phyloP scores from a whole-genome alignment of 2,797 vertebrate genomes.

The Coregonus sp. region DNA sequence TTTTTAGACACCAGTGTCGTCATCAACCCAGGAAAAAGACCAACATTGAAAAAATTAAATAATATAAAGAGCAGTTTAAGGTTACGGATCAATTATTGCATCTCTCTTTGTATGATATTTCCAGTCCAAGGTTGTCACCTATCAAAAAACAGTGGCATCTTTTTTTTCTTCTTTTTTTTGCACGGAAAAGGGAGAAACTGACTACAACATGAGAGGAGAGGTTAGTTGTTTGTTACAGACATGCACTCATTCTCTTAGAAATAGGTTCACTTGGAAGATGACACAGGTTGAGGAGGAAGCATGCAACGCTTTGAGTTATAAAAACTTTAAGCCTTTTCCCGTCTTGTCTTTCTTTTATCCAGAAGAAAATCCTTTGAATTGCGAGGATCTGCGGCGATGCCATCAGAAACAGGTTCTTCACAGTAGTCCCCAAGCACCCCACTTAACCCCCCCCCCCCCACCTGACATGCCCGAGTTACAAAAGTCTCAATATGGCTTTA shows the following conservation, averaged over 20 bases:
- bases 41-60: constrained; percentile 43
- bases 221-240: constrained; percentile 79
- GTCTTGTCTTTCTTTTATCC: constrained; percentile 51
- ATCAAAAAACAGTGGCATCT: constrained; percentile 60
- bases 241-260: constrained; percentile 84
- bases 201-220: constrained; percentile 67
- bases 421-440: constrained; percentile 53
- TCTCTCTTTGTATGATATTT: constrained; percentile 73
- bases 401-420: constrained; percentile 69
- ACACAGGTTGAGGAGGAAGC: constrained; percentile 83
- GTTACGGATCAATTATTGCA: constrained; percentile 74
- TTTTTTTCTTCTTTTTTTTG: not conserved
- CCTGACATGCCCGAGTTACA: constrained; percentile 62
- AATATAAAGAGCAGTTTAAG: constrained; percentile 74
- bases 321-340: constrained; percentile 66
- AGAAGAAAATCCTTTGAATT: constrained; percentile 54
- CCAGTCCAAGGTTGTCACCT: constrained; percentile 55
- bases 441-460: constrained; percentile 15
- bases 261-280: constrained; percentile 82
- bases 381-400: constrained; percentile 59
- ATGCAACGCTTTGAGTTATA: constrained; percentile 81
- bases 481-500: constrained; percentile 98
- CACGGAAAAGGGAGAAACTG: constrained; percentile 55
- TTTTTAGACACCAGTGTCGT: constrained; percentile 50
- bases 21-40: constrained; percentile 54